Evolutionary conservation across 2,888 invertebrate species (phyloP).

Genomic region (Pseudeuparius sepicola): DNA sequence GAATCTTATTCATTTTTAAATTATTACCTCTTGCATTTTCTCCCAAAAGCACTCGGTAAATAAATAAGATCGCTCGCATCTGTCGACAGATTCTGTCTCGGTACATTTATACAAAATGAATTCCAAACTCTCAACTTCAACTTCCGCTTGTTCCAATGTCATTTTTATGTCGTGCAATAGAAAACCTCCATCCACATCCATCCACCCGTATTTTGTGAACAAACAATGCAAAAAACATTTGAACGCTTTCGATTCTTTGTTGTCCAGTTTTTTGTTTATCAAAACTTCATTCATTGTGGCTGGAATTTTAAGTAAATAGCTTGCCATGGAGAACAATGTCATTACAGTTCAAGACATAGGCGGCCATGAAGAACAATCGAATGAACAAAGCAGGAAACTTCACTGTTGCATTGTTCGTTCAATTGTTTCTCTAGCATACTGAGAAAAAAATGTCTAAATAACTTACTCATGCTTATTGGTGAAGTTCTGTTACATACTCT

Average conservation of each 20-base stretch:
- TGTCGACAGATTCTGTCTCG: slow-evolving; percentile 32
- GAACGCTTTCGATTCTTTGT: slow-evolving; percentile 29
- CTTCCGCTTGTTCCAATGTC: slow-evolving; percentile 31
- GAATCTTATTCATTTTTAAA: background rate
- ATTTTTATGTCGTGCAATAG: slow-evolving; percentile 33
- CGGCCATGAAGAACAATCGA: no score
- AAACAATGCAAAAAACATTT: slow-evolving; percentile 38
- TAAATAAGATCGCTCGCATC: slow-evolving; percentile 33
- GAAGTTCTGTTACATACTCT: slow-evolving; percentile 35
- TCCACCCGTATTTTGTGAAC: slow-evolving; percentile 37
- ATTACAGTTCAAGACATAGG: no score
- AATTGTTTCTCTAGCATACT: no score
- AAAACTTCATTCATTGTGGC: slow-evolving; percentile 36
- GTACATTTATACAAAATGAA: slow-evolving; percentile 35
- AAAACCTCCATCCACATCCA: slow-evolving; percentile 38
- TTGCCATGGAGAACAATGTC: no score
- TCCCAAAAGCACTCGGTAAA: slow-evolving; percentile 38
- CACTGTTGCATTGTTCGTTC: no score
- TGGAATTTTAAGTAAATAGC: no score
- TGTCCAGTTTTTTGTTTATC: slow-evolving; percentile 32
- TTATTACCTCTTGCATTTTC: slow-evolving; percentile 31
- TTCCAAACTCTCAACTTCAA: slow-evolving; percentile 31
- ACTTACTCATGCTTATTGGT: slow-evolving; percentile 33
- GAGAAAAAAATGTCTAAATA: slow-evolving; percentile 7
- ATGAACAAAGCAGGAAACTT: no score